Evolutionary conservation across 2,113 vertebrate species (phyloP), one percentile per base, ranked within the genome.

Genomic region (Microcebus tavaratra): DNA sequence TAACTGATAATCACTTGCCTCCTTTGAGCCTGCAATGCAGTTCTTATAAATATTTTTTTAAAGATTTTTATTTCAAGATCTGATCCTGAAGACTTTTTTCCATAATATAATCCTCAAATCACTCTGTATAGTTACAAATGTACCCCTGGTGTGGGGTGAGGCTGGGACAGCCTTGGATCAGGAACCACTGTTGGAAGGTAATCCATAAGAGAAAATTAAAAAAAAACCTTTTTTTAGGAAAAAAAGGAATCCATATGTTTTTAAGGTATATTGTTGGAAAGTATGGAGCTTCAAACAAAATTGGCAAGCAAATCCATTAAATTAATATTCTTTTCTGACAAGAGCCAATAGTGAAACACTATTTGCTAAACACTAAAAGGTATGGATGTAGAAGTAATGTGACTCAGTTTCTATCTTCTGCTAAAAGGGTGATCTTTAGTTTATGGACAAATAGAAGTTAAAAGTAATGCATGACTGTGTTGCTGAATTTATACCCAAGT

Each of bases 51-150:
- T 31, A 53, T 55, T 45, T 55, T 73, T 31, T 61, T 20, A 25
- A 42, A 45, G 55, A 79, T 2, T 63, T 81, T 94, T 73, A 96
- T 87, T 90, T 92, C 2, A 42, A 80, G 93, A n/a, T 96, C 70
- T 68, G 31, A 76, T 72, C 4, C 5, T 76, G 50, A 94, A 39
- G 13, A 13, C 5, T 4, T 25, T 39, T 36, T n/a, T 6, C 23
- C 10, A 81, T 21, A 83, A 57, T 29, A 48, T 27, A 89, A 75
- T 12, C 31, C 50, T 20, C 94, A 94, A 75, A 73, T 68, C 17
- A 76, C 18, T 7, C 36, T 73, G 25, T 68, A 13, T 17, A 50
- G 23, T 79, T 67, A 85, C 3, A n/a, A 88, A 76, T 42, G 17
- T 6, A 82, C n/a, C 13, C 8, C 4, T 84, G 55, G 23, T 50